Evolutionary conservation across 2,888 invertebrate genomes (phyloP).

Genomic region (Spisula subtruncata): DNA sequence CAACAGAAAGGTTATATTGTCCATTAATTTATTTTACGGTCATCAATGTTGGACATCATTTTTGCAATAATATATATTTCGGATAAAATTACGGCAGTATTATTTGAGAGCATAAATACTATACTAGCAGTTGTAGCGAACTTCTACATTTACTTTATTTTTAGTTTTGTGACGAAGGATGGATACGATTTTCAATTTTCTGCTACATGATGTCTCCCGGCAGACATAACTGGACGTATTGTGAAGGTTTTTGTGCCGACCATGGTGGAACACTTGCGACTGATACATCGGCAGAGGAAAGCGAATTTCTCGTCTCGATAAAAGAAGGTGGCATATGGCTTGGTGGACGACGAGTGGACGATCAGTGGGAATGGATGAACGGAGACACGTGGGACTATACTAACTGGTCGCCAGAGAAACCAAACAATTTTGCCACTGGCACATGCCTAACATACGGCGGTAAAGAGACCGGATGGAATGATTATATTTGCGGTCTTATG

Average conservation of each 20-base stretch:
- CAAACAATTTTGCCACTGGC: too few species aligned
- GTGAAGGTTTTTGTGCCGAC: background rate
- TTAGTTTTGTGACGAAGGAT: background rate
- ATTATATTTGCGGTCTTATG: too few species aligned
- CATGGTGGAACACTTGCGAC: background rate
- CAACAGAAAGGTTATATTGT: background rate
- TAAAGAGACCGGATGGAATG: too few species aligned
- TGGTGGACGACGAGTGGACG: too few species aligned
- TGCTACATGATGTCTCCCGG: background rate
- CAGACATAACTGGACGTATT: background rate
- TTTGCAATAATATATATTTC: background rate
- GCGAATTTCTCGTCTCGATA: background rate
- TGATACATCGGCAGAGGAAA: background rate
- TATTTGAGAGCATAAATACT: too few species aligned
- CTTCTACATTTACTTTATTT: background rate
- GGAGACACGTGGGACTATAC: too few species aligned
- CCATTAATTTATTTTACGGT: background rate
- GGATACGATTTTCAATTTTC: background rate
- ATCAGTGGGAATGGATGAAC: too few species aligned
- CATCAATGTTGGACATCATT: background rate
- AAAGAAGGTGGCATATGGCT: too few species aligned
- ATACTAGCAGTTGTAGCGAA: too few species aligned
- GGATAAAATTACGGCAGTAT: too few species aligned
- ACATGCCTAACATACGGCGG: too few species aligned
- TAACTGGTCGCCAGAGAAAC: too few species aligned